These are phyloP conservation scores for Pardosa pseudoannulata DNA, from an alignment of 2,888 invertebrate species.

Conservation along the genomic window DNA sequence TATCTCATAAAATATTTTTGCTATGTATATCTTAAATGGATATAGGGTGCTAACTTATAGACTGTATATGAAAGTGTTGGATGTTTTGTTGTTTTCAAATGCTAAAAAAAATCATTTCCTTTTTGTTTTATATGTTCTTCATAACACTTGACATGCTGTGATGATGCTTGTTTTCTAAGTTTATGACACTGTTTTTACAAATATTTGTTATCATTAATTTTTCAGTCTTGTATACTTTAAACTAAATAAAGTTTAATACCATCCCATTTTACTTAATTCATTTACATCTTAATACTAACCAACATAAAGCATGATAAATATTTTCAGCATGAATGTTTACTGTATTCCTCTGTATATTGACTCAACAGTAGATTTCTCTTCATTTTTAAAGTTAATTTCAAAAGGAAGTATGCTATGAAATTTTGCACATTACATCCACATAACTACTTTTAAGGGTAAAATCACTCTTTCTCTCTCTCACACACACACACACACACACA, in stretches of 20 bases:
- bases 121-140: not conserved
- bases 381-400: too few species aligned
- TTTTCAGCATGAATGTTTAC: too few species aligned
- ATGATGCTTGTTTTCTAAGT: slow-evolving; percentile 38
- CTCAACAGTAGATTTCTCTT: too few species aligned
- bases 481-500: too few species aligned
- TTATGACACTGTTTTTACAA: not conserved
- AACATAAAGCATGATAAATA: not conserved
- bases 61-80: not conserved
- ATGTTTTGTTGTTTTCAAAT: not conserved
- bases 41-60: not conserved
- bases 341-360: too few species aligned
- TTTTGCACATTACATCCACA: too few species aligned
- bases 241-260: not conserved
- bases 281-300: not conserved
- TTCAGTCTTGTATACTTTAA: not conserved
- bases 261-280: not conserved
- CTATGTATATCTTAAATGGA: slow-evolving; percentile 25
- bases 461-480: too few species aligned
- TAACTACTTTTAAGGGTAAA: too few species aligned
- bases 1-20: slow-evolving; percentile 40
- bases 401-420: too few species aligned
- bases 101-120: not conserved
- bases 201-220: slow-evolving; percentile 7
- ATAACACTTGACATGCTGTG: slow-evolving; percentile 40